A percentile compares a stretch with the other conserved stretches of the same genome.
Conservation (phyloP, 2,797 vertebrate species). For the Gymnopithys bicolor region DNA sequence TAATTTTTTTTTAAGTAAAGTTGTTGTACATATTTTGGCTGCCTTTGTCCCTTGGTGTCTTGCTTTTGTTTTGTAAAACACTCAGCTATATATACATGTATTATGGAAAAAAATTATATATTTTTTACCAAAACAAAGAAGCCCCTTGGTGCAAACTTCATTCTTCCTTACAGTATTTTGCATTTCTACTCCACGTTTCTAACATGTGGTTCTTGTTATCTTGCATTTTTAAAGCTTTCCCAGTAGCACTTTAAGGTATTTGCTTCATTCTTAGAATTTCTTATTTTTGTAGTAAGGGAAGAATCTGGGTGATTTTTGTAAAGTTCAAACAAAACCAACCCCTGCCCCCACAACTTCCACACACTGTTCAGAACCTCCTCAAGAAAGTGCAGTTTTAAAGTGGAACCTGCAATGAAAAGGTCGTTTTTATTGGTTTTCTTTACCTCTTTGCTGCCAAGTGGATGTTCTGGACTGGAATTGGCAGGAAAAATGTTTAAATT, state of each 20-base stretch:
- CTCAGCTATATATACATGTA: slow-evolving; percentile 44
- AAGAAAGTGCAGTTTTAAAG: neutral
- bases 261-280: slow-evolving; percentile 79
- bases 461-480: neutral
- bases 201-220: slow-evolving; percentile 83
- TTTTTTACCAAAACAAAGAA: slow-evolving; percentile 66
- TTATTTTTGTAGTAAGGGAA: slow-evolving; percentile 78
- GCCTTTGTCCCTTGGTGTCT: slow-evolving; percentile 85
- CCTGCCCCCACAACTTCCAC: neutral
- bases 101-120: neutral
- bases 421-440: neutral
- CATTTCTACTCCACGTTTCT: slow-evolving; percentile 80
- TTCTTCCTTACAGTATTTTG: slow-evolving; percentile 75
- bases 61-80: slow-evolving; percentile 83
- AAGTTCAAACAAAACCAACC: neutral
- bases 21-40: slow-evolving; percentile 86
- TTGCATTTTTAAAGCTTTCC: slow-evolving; percentile 89
- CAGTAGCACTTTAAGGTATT: slow-evolving; percentile 90
- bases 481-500: neutral
- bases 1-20: slow-evolving; percentile 79
- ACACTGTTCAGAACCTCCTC: neutral
- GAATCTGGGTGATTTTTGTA: slow-evolving; percentile 74
- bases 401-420: neutral
- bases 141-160: slow-evolving; percentile 68
- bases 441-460: neutral